Percentiles rank a stretch among this genome's conserved stretches.
These are phyloP conservation scores for Troilus luridus DNA, from an alignment of 2,888 invertebrate genomes.

Conservation along the genomic window DNA sequence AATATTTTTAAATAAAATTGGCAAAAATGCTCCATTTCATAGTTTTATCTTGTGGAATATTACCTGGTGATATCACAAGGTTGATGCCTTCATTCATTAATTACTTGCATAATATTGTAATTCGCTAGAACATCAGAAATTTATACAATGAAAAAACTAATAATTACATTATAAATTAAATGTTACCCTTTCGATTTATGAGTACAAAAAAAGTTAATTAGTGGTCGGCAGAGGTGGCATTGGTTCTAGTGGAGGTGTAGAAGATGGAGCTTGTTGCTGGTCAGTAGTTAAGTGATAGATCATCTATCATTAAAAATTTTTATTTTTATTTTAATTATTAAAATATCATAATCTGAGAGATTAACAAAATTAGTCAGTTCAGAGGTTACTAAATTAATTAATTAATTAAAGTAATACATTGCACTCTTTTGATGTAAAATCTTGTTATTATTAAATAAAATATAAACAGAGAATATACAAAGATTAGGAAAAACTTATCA, in stretches of 20 bases:
- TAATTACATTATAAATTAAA: conserved; percentile 40
- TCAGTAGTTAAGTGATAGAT: neutral
- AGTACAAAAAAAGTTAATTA: conserved; percentile 17
- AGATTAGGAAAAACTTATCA: too few species aligned
- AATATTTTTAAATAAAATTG: neutral
- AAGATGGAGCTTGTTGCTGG: neutral
- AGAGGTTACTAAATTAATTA: too few species aligned
- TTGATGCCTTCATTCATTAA: neutral
- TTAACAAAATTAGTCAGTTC: too few species aligned
- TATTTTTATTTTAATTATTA: too few species aligned
- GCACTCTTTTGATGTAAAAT: too few species aligned
- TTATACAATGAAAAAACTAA: neutral
- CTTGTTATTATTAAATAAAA: too few species aligned
- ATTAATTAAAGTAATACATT: too few species aligned
- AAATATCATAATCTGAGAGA: too few species aligned
- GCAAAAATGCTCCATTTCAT: neutral
- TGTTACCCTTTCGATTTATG: conserved; percentile 8
- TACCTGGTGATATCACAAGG: neutral
- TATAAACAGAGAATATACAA: too few species aligned
- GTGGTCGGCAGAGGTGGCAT: neutral
- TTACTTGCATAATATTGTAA: neutral
- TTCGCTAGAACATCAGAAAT: neutral
- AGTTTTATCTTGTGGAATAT: neutral
- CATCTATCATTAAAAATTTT: too few species aligned
- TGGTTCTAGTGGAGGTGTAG: neutral